phyloP scores from a whole-genome alignment of 2,888 invertebrate species.

The Meteorus colon region DNA sequence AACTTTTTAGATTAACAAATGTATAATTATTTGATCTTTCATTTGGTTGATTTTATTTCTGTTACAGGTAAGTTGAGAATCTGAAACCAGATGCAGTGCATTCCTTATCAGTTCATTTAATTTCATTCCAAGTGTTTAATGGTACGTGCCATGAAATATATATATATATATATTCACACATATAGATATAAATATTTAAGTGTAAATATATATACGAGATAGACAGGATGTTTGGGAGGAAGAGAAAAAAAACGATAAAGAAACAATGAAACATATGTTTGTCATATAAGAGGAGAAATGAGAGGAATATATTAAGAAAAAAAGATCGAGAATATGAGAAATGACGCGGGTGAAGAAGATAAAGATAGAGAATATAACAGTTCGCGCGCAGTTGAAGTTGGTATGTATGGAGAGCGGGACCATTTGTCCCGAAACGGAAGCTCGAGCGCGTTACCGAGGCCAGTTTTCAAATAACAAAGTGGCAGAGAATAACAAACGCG shows the following conservation, averaged over 20 bases:
- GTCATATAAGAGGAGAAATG: constrained; percentile 6
- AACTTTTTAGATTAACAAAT: background rate
- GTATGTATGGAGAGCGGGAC: constrained; percentile 53
- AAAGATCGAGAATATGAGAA: constrained; percentile 7
- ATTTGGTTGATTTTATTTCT: constrained; percentile 50
- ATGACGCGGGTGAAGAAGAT: constrained; percentile 29
- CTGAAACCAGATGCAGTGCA: constrained; percentile 41
- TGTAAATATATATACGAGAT: background rate
- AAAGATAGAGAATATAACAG: constrained; percentile 36
- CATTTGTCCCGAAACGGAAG: constrained; percentile 62
- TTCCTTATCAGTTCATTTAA: constrained; percentile 48
- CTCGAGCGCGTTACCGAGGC: constrained; percentile 44
- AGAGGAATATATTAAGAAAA: background rate
- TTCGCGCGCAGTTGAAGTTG: constrained; percentile 40
- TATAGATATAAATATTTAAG: constrained; percentile 21
- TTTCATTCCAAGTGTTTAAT: constrained; percentile 44
- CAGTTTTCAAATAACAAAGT: constrained; percentile 70
- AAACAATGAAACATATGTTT: constrained; percentile 30
- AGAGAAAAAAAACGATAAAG: constrained; percentile 37
- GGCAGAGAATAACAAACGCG: constrained; percentile 72
- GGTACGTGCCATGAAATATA: background rate
- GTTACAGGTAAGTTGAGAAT: constrained; percentile 62
- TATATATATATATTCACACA: constrained; percentile 25
- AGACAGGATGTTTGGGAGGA: constrained; percentile 33
- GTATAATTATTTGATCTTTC: constrained; percentile 8